Evolutionary conservation across 2,797 vertebrate species (phyloP).

Genomic region (Peromyscus attwateri): DNA sequence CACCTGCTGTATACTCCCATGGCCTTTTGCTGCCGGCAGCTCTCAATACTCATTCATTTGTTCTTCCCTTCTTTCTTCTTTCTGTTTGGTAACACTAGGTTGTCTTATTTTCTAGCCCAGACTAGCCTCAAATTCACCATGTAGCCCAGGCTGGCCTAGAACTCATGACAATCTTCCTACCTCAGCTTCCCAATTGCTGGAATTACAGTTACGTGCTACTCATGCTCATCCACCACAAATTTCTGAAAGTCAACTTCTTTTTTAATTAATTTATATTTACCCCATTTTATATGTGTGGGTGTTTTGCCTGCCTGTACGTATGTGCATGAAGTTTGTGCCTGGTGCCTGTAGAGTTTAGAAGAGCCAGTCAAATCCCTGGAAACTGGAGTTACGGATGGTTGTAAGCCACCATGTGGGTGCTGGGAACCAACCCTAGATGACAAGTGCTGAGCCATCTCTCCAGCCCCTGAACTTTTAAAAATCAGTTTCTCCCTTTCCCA

Average conservation of each 20-base stretch:
- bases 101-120: neutral
- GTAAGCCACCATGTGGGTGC: neutral
- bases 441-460: neutral
- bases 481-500: neutral
- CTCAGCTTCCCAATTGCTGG: neutral
- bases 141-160: neutral
- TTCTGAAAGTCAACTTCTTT: neutral
- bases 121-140: neutral
- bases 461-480: neutral
- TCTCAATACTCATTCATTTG: neutral
- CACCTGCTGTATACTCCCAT: too few species aligned
- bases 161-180: neutral
- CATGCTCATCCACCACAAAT: too few species aligned
- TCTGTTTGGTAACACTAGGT: neutral
- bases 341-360: neutral
- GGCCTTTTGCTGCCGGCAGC: too few species aligned
- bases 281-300: neutral
- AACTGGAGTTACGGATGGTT: neutral
- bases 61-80: neutral
- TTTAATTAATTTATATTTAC: neutral
- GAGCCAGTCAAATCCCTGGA: neutral
- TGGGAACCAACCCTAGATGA: neutral
- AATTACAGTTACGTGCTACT: neutral
- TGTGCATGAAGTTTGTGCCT: neutral
- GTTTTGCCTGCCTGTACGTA: neutral